Percentiles rank a stretch among this genome's conserved stretches.
Conservation (phyloP, 2,888 invertebrate genomes). For the Pelosia muscerda region DNA sequence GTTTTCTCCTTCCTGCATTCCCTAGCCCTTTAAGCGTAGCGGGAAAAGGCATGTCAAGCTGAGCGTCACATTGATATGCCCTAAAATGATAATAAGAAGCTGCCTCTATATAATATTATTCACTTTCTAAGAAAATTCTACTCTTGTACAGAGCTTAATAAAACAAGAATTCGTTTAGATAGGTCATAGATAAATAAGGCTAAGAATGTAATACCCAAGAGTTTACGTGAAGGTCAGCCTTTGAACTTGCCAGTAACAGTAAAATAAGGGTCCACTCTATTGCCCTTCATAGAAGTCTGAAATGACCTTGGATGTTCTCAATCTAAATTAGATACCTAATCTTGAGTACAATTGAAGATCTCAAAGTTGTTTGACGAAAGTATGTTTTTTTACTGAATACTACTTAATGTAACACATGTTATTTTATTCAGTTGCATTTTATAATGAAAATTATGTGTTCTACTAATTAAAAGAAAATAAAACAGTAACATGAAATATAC, state of each 20-base stretch:
- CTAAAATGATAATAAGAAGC: too few relatives aligned
- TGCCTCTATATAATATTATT: too few relatives aligned
- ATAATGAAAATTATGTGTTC: too few relatives aligned
- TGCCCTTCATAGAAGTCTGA: not conserved
- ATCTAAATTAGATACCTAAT: conserved; percentile 12
- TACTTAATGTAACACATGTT: too few relatives aligned
- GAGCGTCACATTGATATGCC: too few relatives aligned
- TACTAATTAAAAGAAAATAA: too few relatives aligned
- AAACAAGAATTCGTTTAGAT: conserved; percentile 27
- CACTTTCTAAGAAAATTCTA: conserved; percentile 20
- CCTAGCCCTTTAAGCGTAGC: too few relatives aligned
- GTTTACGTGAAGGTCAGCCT: not conserved
- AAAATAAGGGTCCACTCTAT: conserved; percentile 11
- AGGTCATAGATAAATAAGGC: conserved; percentile 20
- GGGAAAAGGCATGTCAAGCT: too few relatives aligned
- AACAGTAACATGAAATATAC: too few relatives aligned
- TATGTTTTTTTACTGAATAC: too few relatives aligned
- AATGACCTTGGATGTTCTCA: conserved; percentile 2
- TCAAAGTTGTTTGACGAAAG: conserved; percentile 1
- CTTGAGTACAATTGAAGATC: not conserved
- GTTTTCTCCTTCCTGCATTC: too few relatives aligned
- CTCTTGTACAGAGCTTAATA: conserved; percentile 13
- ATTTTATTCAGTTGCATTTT: too few relatives aligned
- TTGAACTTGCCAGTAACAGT: conserved; percentile 9
- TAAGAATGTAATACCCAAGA: not conserved